These are phyloP conservation scores for Edolisoma coerulescens DNA, from an alignment of 2,113 vertebrate genomes.

Conservation along the genomic window DNA sequence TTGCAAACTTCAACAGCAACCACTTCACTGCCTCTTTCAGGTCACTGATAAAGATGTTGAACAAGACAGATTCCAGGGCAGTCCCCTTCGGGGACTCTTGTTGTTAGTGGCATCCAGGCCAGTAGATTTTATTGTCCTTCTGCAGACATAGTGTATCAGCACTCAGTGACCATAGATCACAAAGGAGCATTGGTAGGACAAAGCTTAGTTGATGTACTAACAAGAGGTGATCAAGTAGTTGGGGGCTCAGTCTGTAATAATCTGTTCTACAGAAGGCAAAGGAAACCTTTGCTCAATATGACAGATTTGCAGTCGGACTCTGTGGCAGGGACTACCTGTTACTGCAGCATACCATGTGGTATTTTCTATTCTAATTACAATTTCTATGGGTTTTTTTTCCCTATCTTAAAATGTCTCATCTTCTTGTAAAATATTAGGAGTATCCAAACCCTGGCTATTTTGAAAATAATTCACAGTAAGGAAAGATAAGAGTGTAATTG, in stretches of 20 bases:
- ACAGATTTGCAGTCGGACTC: background rate
- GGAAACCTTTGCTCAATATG: background rate
- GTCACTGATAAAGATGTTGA: background rate
- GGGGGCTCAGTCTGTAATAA: background rate
- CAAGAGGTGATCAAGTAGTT: slow-evolving; percentile 10
- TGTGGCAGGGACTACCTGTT: background rate
- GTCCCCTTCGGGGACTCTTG: background rate
- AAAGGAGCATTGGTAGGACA: slow-evolving; percentile 26
- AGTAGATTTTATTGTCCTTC: slow-evolving; percentile 39
- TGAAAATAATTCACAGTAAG: background rate
- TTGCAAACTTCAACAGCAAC: background rate
- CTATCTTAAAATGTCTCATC: background rate
- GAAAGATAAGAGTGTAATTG: background rate
- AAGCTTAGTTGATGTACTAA: background rate
- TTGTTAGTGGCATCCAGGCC: background rate
- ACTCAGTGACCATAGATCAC: background rate
- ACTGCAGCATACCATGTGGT: background rate
- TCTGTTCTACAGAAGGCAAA: background rate
- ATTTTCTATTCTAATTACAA: background rate
- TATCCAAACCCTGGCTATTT: background rate
- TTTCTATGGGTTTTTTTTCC: background rate
- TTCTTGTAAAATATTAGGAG: background rate
- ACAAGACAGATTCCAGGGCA: background rate
- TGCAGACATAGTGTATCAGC: slow-evolving; percentile 10
- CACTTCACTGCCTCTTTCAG: background rate